Evolutionary conservation across 2,888 invertebrate genomes (phyloP).

Genomic region (Hemicrepidius hirtus): DNA sequence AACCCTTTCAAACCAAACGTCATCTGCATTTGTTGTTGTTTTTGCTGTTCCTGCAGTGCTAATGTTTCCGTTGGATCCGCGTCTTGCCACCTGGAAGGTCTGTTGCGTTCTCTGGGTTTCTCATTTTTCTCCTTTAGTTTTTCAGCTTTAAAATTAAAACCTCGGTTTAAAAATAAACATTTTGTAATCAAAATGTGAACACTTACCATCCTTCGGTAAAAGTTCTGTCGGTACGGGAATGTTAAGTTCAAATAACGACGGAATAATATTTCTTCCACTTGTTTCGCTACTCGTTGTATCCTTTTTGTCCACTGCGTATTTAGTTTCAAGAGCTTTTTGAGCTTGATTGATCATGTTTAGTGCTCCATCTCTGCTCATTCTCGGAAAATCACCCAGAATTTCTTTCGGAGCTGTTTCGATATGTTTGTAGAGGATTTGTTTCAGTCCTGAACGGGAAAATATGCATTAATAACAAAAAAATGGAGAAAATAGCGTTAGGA

Average conservation of each 20-base stretch:
- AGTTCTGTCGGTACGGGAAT: slow-evolving; percentile 67
- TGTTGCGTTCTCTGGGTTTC: slow-evolving; percentile 61
- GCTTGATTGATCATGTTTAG: slow-evolving; percentile 73
- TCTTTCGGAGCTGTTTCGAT: slow-evolving; percentile 94
- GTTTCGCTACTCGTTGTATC: slow-evolving; percentile 44
- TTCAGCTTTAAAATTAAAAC: neutral
- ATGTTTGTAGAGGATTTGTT: slow-evolving; percentile 77
- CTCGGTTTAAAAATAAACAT: neutral
- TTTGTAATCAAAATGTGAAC: neutral
- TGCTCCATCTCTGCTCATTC: slow-evolving; percentile 86
- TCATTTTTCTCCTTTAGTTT: slow-evolving; percentile 58
- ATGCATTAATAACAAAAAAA: neutral
- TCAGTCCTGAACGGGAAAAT: slow-evolving; percentile 60
- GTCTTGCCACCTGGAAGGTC: slow-evolving; percentile 70
- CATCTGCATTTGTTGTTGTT: slow-evolving; percentile 52
- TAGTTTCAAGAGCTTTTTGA: slow-evolving; percentile 72
- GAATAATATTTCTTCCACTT: slow-evolving; percentile 63
- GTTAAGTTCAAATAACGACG: slow-evolving; percentile 68
- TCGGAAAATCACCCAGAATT: slow-evolving; percentile 91
- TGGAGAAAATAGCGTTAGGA: neutral
- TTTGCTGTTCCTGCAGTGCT: slow-evolving; percentile 45
- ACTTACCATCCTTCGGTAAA: slow-evolving; percentile 54
- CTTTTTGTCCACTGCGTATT: slow-evolving; percentile 67
- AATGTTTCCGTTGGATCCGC: slow-evolving; percentile 61
- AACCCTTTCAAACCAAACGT: slow-evolving; percentile 63